Base-by-base conservation (phyloP, 2,888 invertebrate species). In the Cremastobaeus sp. region DNA sequence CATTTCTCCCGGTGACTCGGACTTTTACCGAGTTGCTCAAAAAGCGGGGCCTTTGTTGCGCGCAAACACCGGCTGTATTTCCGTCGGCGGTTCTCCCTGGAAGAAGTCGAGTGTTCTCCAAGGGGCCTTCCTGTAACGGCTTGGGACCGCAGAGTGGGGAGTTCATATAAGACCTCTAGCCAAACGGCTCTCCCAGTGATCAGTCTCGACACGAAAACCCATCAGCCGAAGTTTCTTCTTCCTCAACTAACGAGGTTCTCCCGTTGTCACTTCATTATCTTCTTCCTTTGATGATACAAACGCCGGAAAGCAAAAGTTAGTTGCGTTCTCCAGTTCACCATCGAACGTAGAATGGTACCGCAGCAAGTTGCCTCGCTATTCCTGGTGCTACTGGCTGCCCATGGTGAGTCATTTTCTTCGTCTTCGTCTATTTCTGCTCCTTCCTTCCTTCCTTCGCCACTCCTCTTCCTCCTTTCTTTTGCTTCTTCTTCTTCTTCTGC, bases 141-240 rank as follows among this genome's bases (percentile, higher is more conserved):
- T 77, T 80, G 78, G 72, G 72, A 71, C 73, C 66, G 77, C 74
- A 84, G 86, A 85, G 86, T 86, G 86, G 86, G 86, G 86, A 83
- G 85, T 81, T 86, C 86, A 85, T 86, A 86, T 86, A 86, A 86
- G 85, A 85, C 85, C 84, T 81, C 83, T 84, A 85, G 78, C 81
- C 85, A 86, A 86, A 84, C 83, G 84, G 84, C 85, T 86, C 86
- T 85, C 84, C 84, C 85, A 86, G 86, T 86, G 85, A 85, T 82
- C 86, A 86, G 86, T 86, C 85, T 83, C 84, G 83, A 85, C 84
- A 85, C 86, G 85, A 86, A 86, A 86, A 86, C 86, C 84, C 85
- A 86, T 85, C 86, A 83, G 81, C 83, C 81, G 82, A 84, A 52
- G 83, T 84, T 83, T 85, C 85, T 83, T 85, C 84, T 80, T 79